A percentile compares a stretch with the other conserved stretches of the same genome.
These are phyloP conservation scores for Psittacula echo DNA, from an alignment of 2,797 vertebrate species.

Conservation along the genomic window DNA sequence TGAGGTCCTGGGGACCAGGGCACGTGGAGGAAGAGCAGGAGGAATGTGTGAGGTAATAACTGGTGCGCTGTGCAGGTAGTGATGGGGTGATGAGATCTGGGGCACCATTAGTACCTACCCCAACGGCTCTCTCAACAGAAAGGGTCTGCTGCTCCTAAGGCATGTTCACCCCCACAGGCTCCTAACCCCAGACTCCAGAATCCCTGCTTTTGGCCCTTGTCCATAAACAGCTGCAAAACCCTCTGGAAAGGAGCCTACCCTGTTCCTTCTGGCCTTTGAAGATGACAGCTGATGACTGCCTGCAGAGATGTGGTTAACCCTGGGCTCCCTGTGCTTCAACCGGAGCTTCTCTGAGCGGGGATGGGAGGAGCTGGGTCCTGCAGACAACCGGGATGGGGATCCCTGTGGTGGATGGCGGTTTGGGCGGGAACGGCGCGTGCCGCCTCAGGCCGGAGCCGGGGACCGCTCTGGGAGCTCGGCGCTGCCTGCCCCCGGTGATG, in stretches of 20 bases:
- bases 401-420: no score
- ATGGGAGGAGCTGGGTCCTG: neutral
- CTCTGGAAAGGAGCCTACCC: neutral
- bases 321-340: neutral
- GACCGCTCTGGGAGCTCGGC: no score
- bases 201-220: neutral
- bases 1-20: neutral
- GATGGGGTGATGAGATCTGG: neutral
- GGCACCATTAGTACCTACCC: neutral
- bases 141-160: neutral
- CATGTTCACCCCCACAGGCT: fast-evolving
- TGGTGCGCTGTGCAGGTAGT: neutral
- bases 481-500: no score
- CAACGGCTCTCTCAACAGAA: neutral
- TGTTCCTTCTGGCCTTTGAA: fast-evolving
- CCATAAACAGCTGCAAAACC: neutral
- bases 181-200: neutral
- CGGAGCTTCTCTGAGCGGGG: neutral
- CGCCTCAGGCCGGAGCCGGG: no score
- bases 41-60: neutral
- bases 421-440: no score
- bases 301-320: neutral
- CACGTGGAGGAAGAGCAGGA: neutral
- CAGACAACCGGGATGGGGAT: fast-evolving
- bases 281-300: neutral